Conservation (phyloP, 2,797 vertebrate genomes). For the Acanthis flammea region DNA sequence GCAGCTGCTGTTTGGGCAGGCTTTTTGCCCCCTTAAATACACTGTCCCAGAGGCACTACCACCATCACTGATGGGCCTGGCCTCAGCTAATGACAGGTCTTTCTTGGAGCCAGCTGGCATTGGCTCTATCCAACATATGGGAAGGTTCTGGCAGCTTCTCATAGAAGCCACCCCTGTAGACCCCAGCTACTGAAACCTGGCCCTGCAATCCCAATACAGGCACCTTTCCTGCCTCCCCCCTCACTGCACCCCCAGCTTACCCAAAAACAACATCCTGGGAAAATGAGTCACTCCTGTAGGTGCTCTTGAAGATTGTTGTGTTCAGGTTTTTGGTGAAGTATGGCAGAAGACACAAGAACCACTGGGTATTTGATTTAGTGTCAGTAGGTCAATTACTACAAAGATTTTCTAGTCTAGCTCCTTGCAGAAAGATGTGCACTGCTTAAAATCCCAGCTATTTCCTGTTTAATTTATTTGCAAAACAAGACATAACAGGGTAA, state of each 20-base stretch:
- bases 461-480: constrained; percentile 38
- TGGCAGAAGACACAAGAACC: not conserved
- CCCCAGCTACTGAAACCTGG: not conserved
- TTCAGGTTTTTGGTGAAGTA: not conserved
- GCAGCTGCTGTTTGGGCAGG: not conserved
- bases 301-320: not conserved
- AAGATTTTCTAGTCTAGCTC: constrained; percentile 42
- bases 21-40: not conserved
- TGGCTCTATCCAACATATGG: rapidly evolving
- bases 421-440: not conserved
- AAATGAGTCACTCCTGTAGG: not conserved
- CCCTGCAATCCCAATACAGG: not conserved
- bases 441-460: constrained; percentile 29
- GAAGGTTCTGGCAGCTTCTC: not conserved
- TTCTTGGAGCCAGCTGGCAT: not conserved
- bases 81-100: rapidly evolving
- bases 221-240: not conserved
- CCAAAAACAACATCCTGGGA: not conserved
- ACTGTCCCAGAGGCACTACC: not conserved
- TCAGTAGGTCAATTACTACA: constrained; percentile 31
- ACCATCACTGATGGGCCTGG: rapidly evolving
- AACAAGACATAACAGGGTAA: not conserved
- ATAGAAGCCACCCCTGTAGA: not conserved
- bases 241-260: not conserved
- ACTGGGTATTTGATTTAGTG: constrained; percentile 23